Conservation (phyloP, 2,797 vertebrate genomes). For the Oreonectes daqikongensis region DNA sequence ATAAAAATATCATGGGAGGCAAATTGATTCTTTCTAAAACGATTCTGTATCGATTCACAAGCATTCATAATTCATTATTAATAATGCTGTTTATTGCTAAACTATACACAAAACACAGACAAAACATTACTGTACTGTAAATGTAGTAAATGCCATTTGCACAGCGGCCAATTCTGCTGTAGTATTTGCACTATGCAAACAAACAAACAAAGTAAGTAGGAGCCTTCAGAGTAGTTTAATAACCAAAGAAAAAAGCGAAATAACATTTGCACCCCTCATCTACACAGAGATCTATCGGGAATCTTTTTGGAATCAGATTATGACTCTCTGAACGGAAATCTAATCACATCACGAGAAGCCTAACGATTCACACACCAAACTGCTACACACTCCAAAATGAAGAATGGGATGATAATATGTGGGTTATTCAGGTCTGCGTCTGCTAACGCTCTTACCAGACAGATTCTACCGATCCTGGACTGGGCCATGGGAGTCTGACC, state of each 20-base stretch:
- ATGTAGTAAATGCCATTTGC: background rate
- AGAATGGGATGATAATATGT: background rate
- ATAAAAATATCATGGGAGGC: too few relatives aligned
- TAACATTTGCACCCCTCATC: background rate
- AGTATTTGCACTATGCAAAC: background rate
- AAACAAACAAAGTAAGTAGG: background rate
- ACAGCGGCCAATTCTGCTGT: too few relatives aligned
- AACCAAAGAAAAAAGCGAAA: background rate
- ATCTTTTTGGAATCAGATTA: background rate
- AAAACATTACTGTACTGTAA: background rate
- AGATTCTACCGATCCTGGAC: conserved; percentile 95
- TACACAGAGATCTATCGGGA: background rate
- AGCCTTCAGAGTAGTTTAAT: background rate
- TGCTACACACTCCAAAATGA: background rate
- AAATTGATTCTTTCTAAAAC: background rate
- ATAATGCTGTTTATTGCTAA: background rate
- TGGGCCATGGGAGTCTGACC: conserved; percentile 92
- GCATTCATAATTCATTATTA: background rate
- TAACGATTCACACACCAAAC: background rate
- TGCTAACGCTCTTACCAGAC: conserved; percentile 81
- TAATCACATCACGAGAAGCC: background rate
- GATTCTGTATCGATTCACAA: background rate
- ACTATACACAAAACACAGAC: background rate
- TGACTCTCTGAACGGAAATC: background rate
- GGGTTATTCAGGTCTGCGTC: background rate